Percentiles rank a stretch among this genome's conserved stretches.
Conservation (phyloP, 30 jellyfish, hydroid and myxozoan genomes). For the Turritopsis dohrnii region DNA sequence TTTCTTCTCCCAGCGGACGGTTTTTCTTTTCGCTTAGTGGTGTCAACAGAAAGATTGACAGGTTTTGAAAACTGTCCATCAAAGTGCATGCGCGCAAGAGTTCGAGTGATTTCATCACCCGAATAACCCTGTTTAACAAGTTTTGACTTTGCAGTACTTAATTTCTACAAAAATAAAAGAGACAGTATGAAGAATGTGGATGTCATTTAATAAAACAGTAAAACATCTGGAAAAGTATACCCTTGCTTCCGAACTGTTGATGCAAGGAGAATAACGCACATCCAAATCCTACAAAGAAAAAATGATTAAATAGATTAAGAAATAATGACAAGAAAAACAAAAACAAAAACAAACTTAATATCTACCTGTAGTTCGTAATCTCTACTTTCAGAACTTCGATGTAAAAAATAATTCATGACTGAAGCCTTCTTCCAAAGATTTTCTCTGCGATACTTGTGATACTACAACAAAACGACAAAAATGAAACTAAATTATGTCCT, state of each 20-base stretch:
- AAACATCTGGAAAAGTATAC: background rate
- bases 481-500: background rate
- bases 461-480: constrained; percentile 23
- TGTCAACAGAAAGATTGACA: background rate
- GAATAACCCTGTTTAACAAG: constrained; percentile 12
- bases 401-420: constrained; percentile 48
- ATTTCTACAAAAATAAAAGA: constrained; percentile 7
- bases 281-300: constrained; percentile 13
- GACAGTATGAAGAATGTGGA: background rate
- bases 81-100: constrained; percentile 38
- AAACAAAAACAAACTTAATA: background rate
- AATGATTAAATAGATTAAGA: background rate
- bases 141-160: background rate
- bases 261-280: constrained; percentile 13
- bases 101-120: constrained; percentile 16
- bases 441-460: constrained; percentile 22
- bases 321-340: background rate
- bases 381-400: constrained; percentile 43
- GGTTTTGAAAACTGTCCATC: constrained; percentile 8
- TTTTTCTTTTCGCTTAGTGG: background rate
- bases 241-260: constrained; percentile 16
- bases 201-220: background rate
- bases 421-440: constrained; percentile 33
- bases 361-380: constrained; percentile 36
- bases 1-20: background rate